Base-by-base conservation (phyloP, 2,888 invertebrate genomes). In the Caenorhabditis panamensis region DNA sequence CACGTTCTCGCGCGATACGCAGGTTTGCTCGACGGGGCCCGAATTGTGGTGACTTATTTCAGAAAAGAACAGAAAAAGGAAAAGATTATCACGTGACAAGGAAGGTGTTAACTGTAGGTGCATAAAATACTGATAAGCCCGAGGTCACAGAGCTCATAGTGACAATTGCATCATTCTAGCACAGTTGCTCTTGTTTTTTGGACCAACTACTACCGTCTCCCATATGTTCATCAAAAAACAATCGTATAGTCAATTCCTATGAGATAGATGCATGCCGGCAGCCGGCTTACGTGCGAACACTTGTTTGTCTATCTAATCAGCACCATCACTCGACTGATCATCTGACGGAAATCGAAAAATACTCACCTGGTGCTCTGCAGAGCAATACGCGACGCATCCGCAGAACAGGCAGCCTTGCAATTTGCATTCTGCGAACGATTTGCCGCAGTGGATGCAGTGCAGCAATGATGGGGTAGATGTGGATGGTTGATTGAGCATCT, bases 341-440 rank as follows among this genome's bases (percentile, higher is more conserved):
- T 56, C 51, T 59, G 44, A 64, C 53, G 51, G 5, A 24, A 3
- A 24, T 22, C 1, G 11, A 22, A 64, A 9, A 18, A 64, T 31
- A 41, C 69, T 24, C 31, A 86, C 86, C 84, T 84, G 77, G 61
- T 86, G 86, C 58, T 86, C 84, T 20, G 24, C 26, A 31, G 73
- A 73, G 67, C 86, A 87, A 61, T 87, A 87, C 9, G 79, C 69
- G 47, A 79, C 83, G 22, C 78, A 53, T 37, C 72, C 76, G 64
- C 87, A 87, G 63, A 77, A 82, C 16, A 71, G 47, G 63, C 86
- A 86, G 24, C 64, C 9, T 37, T 83, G 58, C 31, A 86, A 61
- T 75, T 66, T 16, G 13, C 18, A 0, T 26, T 1, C 13, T 31
- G 49, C 18, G 24, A n/a, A 67, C 4, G 53, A 18, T 8, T 13